Conservation (phyloP, 2,113 vertebrate genomes). For the Oostethus manadensis region DNA sequence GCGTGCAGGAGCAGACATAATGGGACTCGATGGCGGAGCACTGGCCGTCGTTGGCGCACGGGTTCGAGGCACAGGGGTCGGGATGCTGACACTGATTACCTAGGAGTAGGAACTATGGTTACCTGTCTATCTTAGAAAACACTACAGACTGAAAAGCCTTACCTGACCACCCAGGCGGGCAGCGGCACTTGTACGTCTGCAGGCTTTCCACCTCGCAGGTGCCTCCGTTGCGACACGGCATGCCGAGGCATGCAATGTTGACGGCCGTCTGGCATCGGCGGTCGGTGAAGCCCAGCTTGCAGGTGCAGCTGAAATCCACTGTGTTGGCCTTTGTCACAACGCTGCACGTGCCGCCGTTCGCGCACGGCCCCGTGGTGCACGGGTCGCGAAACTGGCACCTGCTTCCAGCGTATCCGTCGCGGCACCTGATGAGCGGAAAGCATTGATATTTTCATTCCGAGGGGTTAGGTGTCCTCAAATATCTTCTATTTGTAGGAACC, state of each 20-base stretch:
- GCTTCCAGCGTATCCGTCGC: slow-evolving; percentile 68
- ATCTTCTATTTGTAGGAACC: background rate
- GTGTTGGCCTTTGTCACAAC: slow-evolving; percentile 45
- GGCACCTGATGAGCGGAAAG: slow-evolving; percentile 71
- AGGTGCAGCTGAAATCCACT: slow-evolving; percentile 76
- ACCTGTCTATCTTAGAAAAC: background rate
- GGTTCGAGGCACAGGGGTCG: slow-evolving; percentile 91
- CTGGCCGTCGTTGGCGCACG: slow-evolving; percentile 85
- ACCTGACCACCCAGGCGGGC: slow-evolving; percentile 94
- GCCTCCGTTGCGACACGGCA: slow-evolving; percentile 88
- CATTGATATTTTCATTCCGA: background rate
- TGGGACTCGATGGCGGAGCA: slow-evolving; percentile 81
- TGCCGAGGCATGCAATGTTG: slow-evolving; percentile 76
- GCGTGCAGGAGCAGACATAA: slow-evolving; percentile 80
- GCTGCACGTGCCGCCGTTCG: slow-evolving; percentile 78
- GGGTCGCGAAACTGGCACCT: slow-evolving; percentile 84
- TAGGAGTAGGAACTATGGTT: slow-evolving; percentile 35
- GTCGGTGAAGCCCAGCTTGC: slow-evolving; percentile 80
- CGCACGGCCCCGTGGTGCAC: slow-evolving; percentile 77
- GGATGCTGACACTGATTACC: slow-evolving; percentile 89
- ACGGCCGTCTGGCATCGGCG: slow-evolving; percentile 77
- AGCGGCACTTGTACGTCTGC: slow-evolving; percentile 81
- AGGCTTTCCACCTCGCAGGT: slow-evolving; percentile 80
- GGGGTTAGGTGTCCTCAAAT: background rate
- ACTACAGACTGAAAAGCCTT: slow-evolving; percentile 13